These are phyloP conservation scores for Nylanderia fulva DNA, from an alignment of 1,140 invertebrate genomes.

Conservation along the genomic window DNA sequence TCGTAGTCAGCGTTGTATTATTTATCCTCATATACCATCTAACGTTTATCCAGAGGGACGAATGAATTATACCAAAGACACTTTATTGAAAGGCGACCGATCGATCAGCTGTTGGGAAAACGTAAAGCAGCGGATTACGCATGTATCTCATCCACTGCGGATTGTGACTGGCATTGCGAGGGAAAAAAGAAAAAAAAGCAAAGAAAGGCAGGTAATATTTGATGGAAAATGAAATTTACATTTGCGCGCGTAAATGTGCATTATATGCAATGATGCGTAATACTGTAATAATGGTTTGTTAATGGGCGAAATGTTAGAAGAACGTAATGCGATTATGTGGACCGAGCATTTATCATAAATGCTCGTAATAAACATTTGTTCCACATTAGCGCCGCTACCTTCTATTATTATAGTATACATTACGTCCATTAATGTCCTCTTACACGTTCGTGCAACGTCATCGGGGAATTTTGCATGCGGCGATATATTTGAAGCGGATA, in stretches of 20 bases:
- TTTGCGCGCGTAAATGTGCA: neutral
- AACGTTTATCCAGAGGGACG: slow-evolving; percentile 31
- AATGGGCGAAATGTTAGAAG: slow-evolving; percentile 26
- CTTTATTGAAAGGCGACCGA: slow-evolving; percentile 42
- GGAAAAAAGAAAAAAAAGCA: neutral
- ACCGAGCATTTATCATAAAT: slow-evolving; percentile 7
- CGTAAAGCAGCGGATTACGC: neutral
- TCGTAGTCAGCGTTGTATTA: slow-evolving; percentile 21
- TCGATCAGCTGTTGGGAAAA: slow-evolving; percentile 20
- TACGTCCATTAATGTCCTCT: neutral
- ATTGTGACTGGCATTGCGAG: neutral
- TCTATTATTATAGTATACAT: neutral
- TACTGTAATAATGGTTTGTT: slow-evolving; percentile 14
- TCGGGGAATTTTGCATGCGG: slow-evolving; percentile 6
- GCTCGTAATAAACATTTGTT: slow-evolving; percentile 4
- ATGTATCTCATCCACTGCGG: neutral
- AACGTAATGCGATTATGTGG: neutral
- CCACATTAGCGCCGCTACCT: neutral
- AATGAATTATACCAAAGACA: slow-evolving; percentile 61
- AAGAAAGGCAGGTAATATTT: slow-evolving; percentile 7
- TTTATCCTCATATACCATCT: slow-evolving; percentile 42
- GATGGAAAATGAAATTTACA: neutral
- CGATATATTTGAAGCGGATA: neutral
- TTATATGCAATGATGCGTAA: slow-evolving; percentile 2
- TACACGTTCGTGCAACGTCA: neutral